Evolutionary conservation across 2,888 invertebrate genomes (phyloP).

Genomic region (Drosophila demipolita): DNA sequence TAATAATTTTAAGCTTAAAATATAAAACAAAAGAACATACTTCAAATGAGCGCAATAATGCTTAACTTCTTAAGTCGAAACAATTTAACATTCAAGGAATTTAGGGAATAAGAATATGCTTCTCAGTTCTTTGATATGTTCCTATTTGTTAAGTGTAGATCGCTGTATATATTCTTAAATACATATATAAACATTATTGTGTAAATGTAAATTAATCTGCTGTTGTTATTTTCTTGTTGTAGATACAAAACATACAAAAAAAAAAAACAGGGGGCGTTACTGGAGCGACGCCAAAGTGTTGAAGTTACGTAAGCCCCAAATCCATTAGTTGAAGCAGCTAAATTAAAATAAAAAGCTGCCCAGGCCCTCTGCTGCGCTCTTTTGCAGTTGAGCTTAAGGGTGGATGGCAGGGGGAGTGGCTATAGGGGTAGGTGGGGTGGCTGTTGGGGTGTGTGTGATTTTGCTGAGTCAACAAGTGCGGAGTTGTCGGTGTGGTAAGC

Average conservation of each 20-base stretch:
- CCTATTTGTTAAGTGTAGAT: neutral
- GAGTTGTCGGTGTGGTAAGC: constrained; percentile 21
- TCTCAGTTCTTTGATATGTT: neutral
- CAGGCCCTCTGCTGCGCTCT: constrained; percentile 23
- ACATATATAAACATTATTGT: constrained; percentile 31
- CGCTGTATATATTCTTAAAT: constrained; percentile 22
- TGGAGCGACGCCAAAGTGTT: constrained; percentile 67
- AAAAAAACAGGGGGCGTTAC: constrained; percentile 40
- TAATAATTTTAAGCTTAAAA: neutral
- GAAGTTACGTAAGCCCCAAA: constrained; percentile 78
- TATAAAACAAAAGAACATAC: too few relatives aligned
- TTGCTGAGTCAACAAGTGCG: constrained; percentile 52
- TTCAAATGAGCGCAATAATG: neutral
- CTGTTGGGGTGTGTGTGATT: neutral
- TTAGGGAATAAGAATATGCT: accelerated
- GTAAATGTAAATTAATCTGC: constrained; percentile 73
- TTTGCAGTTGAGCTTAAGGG: constrained; percentile 22
- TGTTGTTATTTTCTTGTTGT: constrained; percentile 13
- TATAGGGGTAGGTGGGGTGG: neutral
- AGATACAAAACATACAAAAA: neutral
- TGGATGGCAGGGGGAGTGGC: neutral
- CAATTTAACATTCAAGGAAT: neutral
- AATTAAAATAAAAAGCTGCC: constrained; percentile 76
- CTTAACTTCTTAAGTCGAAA: neutral
- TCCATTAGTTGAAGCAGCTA: constrained; percentile 80